phyloP scores from a whole-genome alignment of 2,113 vertebrate species.

The Monarcha castaneiventris region DNA sequence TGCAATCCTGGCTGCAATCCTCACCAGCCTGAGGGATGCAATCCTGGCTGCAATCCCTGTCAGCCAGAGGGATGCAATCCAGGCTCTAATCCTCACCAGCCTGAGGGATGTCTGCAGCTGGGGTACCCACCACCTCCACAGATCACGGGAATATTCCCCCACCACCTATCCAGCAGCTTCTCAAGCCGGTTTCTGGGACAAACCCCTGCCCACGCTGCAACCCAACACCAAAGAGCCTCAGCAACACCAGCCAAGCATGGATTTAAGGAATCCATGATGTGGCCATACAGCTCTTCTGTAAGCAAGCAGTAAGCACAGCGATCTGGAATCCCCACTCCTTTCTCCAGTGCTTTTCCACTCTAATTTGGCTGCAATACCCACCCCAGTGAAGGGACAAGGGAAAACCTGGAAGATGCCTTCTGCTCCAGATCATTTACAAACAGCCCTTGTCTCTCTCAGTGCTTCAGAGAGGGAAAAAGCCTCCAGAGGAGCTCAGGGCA shows the following conservation, averaged over 20 bases:
- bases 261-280: background rate
- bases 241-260: background rate
- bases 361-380: background rate
- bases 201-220: background rate
- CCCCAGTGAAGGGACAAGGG: background rate
- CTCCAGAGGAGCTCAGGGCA: background rate
- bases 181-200: background rate
- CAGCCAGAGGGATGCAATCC: background rate
- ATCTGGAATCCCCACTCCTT: background rate
- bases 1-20: background rate
- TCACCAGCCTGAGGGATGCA: background rate
- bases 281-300: background rate
- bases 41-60: background rate
- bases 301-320: background rate
- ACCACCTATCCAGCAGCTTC: background rate
- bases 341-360: background rate
- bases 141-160: accelerated
- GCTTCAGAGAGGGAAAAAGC: background rate
- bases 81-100: background rate
- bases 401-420: background rate
- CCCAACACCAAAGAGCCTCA: background rate
- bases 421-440: background rate
- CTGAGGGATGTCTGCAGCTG: background rate
- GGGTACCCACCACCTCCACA: background rate
- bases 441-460: background rate